These are phyloP conservation scores for Phoxinus phoxinus DNA, from an alignment of 2,113 vertebrate species.

Conservation along the genomic window DNA sequence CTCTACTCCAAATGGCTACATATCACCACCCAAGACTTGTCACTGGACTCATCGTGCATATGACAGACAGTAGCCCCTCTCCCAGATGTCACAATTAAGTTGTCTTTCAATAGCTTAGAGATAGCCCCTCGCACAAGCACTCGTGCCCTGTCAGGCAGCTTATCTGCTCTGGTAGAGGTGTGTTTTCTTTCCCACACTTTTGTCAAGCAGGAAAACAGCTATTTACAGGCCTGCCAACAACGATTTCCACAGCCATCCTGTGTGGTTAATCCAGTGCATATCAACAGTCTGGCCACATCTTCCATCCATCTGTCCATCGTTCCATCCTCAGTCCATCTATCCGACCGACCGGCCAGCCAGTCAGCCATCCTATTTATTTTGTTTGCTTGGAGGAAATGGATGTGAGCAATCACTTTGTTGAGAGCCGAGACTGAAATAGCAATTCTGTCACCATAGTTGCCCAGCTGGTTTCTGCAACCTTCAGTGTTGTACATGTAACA, in stretches of 20 bases:
- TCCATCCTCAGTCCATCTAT: slow-evolving; percentile 50
- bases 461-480: slow-evolving; percentile 28
- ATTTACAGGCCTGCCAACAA: slow-evolving; percentile 72
- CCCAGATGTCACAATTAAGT: slow-evolving; percentile 37
- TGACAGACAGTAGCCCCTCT: slow-evolving; percentile 33
- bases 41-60: slow-evolving; percentile 1
- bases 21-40: not conserved
- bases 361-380: slow-evolving; percentile 1
- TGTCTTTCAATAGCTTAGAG: slow-evolving; percentile 30
- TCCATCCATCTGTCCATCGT: slow-evolving; percentile 49
- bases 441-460: slow-evolving; percentile 8
- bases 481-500: not conserved
- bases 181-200: slow-evolving; percentile 53
- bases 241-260: slow-evolving; percentile 65
- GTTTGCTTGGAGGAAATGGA: slow-evolving; percentile 64
- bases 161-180: slow-evolving; percentile 32
- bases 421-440: slow-evolving; percentile 23
- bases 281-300: slow-evolving; percentile 63
- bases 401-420: slow-evolving; percentile 53
- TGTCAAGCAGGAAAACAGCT: slow-evolving; percentile 70
- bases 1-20: not conserved
- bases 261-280: slow-evolving; percentile 70
- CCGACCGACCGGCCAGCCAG: not conserved
- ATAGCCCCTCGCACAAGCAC: not conserved
- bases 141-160: slow-evolving; percentile 5